Conservation (phyloP, 2,113 vertebrate species). For the Ptychochromis oligacanthus region DNA sequence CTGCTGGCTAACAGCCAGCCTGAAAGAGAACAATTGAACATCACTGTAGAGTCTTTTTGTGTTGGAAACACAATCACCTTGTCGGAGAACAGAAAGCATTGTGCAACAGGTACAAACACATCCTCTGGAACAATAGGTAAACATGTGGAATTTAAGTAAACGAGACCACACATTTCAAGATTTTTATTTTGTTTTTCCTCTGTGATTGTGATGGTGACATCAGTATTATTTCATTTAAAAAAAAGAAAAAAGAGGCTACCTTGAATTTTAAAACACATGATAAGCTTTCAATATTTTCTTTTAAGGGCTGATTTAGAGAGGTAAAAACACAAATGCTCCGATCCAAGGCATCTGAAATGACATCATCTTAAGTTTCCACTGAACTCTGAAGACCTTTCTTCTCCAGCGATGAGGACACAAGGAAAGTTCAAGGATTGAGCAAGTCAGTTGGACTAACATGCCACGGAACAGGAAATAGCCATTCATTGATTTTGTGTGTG, state of each 20-base stretch:
- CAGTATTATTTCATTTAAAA: constrained; percentile 4
- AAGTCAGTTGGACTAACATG: constrained; percentile 80
- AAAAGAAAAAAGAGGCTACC: not conserved
- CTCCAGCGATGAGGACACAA: constrained; percentile 59
- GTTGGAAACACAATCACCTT: constrained; percentile 82
- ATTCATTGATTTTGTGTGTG: constrained; percentile 85
- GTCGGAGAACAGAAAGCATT: constrained; percentile 72
- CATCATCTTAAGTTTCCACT: constrained; percentile 70
- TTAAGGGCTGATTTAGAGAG: constrained; percentile 23
- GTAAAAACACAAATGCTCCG: constrained; percentile 42
- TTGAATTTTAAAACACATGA: not conserved
- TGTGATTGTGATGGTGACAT: not conserved
- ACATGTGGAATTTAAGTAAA: constrained; percentile 31
- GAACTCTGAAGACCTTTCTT: constrained; percentile 72
- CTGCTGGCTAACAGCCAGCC: constrained; percentile 77
- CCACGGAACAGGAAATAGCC: constrained; percentile 84
- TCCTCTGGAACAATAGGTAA: constrained; percentile 65
- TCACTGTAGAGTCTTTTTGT: constrained; percentile 70
- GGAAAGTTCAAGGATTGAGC: constrained; percentile 79
- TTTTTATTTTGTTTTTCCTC: not conserved
- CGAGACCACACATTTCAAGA: constrained; percentile 10
- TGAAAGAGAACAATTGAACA: constrained; percentile 80
- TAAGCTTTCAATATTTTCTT: constrained; percentile 17
- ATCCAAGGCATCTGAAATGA: constrained; percentile 55
- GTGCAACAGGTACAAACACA: constrained; percentile 76